Percentiles rank a stretch among this genome's conserved stretches.
phyloP scores from a whole-genome alignment of 2,797 vertebrate species.

The Pseudochaenichthys georgianus region DNA sequence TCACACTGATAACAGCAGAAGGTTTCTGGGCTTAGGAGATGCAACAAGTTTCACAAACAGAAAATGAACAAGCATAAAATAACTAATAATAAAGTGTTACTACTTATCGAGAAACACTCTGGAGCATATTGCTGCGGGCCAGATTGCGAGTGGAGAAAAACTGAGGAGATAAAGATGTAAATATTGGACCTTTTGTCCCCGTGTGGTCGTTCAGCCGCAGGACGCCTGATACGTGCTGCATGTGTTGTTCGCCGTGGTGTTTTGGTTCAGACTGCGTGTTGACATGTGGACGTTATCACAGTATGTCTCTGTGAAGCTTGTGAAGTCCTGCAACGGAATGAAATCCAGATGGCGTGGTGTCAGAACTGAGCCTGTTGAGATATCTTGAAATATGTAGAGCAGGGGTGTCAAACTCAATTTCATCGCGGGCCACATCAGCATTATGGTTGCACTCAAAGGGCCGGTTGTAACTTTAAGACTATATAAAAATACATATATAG shows the following conservation, averaged over 20 bases:
- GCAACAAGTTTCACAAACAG: background rate
- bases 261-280: background rate
- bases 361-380: background rate
- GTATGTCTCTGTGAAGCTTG: background rate
- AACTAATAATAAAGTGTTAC: background rate
- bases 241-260: background rate
- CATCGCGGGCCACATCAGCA: too few species aligned
- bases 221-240: background rate
- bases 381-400: background rate
- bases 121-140: constrained; percentile 3
- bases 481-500: too few species aligned
- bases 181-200: constrained; percentile 21
- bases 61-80: constrained; percentile 2
- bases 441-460: too few species aligned
- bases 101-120: constrained; percentile 5
- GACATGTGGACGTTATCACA: background rate
- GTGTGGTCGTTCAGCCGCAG: constrained; percentile 14
- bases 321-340: background rate
- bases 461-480: too few species aligned
- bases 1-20: background rate
- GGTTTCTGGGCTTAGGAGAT: background rate
- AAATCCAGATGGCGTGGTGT: constrained; percentile 3
- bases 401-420: too few species aligned
- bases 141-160: background rate
- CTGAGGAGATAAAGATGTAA: constrained; percentile 13